Base-by-base conservation (phyloP, 2,888 invertebrate genomes). In the Platerodrilus igneus region DNA sequence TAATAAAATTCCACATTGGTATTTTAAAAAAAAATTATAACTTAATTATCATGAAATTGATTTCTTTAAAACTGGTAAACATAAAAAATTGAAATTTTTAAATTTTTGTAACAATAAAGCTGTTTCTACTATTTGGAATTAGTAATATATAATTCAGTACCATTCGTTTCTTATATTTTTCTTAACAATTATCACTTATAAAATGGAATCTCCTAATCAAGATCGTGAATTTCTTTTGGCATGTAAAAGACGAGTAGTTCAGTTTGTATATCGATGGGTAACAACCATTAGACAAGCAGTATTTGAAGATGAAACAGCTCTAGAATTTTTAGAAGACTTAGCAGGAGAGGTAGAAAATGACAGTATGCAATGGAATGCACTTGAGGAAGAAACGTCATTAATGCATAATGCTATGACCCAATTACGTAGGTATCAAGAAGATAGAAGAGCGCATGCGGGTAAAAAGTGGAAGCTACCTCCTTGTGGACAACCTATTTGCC, bases 201-300 rank as follows among this genome's bases (percentile, higher is more conserved):
- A 74, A 63, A 71, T 75, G 58, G 75, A 70, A 50, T 68, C 71
- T 13, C 68, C 74, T 23, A 75, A 73, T 37, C 75, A 81, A 60
- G 82, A 83, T 60, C 69, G 75, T 43, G 81, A 82, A 53, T 82
- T 79, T 59, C 71, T 80, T 26, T 63, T 81, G 48, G 77, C 78
- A 38, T 82, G 81, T 58, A 84, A 86, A 64, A 73, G 81, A 53
- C 76, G 85, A 45, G 86, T 88, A 8, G 77, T 88, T 27, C 80
- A 82, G 52, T 89, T 89, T 67, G 78, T 86, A 33, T 79, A 82
- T 55, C 76, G 80, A 54, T 88, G 88, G 88, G 78, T 81, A 25
- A 73, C 75, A 49, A 77, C 84, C 3, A 78, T 85, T 31, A 72
- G 82, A 3, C 78, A 83, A 56, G 81, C 83, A 2, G 85, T 87